A percentile compares a stretch with the other conserved stretches of the same genome.
Conservation (phyloP, 2,113 vertebrate genomes). For the Lagenorhynchus albirostris region DNA sequence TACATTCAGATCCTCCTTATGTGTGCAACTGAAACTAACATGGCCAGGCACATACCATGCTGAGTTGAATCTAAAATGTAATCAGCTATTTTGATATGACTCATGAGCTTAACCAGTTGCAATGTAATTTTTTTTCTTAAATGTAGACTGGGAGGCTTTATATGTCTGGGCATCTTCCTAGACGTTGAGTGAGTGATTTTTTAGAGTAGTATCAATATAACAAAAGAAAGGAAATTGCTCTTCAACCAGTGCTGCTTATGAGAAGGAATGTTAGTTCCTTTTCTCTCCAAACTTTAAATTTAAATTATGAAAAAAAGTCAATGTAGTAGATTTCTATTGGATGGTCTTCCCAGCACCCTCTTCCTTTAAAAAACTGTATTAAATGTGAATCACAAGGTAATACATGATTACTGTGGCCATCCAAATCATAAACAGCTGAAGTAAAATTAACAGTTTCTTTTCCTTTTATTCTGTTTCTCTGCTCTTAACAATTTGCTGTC, state of each 20-base stretch:
- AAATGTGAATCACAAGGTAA: background rate
- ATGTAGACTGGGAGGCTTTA: background rate
- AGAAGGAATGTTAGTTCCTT: background rate
- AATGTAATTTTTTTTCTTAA: background rate
- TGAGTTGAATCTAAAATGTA: background rate
- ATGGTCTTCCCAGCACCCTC: background rate
- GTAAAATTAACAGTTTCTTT: background rate
- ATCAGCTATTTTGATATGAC: background rate
- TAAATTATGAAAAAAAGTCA: background rate
- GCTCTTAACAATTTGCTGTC: background rate
- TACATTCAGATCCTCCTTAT: background rate
- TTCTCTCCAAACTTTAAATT: slow-evolving; percentile 26
- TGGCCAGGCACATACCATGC: fast-evolving
- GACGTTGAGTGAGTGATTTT: background rate
- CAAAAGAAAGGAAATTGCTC: slow-evolving; percentile 37
- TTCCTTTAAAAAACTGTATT: background rate
- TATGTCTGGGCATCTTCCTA: background rate
- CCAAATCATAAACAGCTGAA: background rate
- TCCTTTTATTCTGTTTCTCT: background rate
- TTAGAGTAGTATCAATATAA: slow-evolving; percentile 42
- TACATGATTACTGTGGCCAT: background rate
- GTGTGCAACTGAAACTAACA: fast-evolving
- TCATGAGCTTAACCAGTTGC: background rate
- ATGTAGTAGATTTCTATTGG: background rate
- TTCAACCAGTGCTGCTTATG: background rate